Base-by-base conservation (phyloP, 2,888 invertebrate genomes). In the Augiades crinisus region DNA sequence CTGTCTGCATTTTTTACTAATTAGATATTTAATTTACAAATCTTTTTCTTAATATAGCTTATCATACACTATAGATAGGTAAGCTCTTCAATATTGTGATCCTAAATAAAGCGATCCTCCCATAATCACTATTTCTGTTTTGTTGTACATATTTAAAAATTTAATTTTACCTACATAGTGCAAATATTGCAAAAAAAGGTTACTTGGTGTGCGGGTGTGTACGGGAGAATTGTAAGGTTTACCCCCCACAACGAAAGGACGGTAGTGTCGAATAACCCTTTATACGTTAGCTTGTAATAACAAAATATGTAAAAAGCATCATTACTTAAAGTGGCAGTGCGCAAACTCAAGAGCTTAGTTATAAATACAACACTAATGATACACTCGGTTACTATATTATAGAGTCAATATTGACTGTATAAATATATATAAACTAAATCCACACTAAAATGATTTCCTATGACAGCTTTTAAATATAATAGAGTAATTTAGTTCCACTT, bases 401-500 rank as follows among this genome's bases (percentile, higher is more conserved):
- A n/a, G n/a, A n/a, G n/a, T n/a, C n/a, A n/a, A n/a, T n/a, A n/a
- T 5, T 19, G 19, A 5, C 19, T 19, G 19, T 19, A n/a, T n/a
- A n/a, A n/a, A n/a, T n/a, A n/a, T n/a, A n/a, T n/a, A n/a, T n/a
- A n/a, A n/a, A n/a, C n/a, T n/a, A 27, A 27, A 27, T n/a, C n/a
- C n/a, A 10, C 10, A 10, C 10, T n/a, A 27, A 27, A n/a, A 10
- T 8, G 10, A 27, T 10, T 22, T 10, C 10, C 27, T 27, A n/a
- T 10, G 4, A 2, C 27, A 24, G 27, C 4, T 4, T 27, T 2
- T 3, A 27, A 27, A 10, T 1, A 10, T 4, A 27, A 27, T 8
- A 64, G 59, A 54, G 62, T 56, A 62, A 64, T 61, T 56, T 62
- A 68, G 65, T 58, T 68, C 62, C 63, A 62, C 65, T 66, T 68